phyloP scores from a whole-genome alignment of 2,888 invertebrate species.

The Autographa gamma region DNA sequence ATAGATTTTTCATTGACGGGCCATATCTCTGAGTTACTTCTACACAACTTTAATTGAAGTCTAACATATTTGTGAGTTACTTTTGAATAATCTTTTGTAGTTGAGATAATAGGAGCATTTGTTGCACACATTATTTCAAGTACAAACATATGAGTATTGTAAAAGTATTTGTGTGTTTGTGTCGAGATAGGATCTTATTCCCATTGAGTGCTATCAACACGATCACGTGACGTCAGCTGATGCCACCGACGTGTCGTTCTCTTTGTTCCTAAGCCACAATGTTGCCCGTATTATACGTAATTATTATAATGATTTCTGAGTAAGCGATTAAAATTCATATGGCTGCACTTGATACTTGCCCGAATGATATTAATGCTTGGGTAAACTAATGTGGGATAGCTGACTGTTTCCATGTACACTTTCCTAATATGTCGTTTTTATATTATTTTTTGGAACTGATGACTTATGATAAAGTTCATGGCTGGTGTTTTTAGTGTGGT shows the following conservation, averaged over 20 bases:
- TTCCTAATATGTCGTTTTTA: slow-evolving; percentile 42
- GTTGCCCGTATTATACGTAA: slow-evolving; percentile 64
- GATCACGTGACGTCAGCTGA: slow-evolving; percentile 44
- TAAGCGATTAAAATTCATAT: slow-evolving; percentile 60
- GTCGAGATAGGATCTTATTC: slow-evolving; percentile 55
- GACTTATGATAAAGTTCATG: slow-evolving; percentile 28
- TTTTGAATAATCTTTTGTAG: slow-evolving; percentile 12
- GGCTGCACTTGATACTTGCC: slow-evolving; percentile 53
- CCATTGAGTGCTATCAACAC: slow-evolving; percentile 52
- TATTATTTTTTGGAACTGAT: slow-evolving; percentile 40
- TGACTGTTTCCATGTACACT: slow-evolving; percentile 45
- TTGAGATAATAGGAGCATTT: slow-evolving; percentile 20
- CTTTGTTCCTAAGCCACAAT: slow-evolving; percentile 63
- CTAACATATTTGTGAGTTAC: background rate
- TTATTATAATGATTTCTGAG: slow-evolving; percentile 66
- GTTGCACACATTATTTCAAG: slow-evolving; percentile 43
- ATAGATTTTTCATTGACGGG: no score
- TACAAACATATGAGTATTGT: slow-evolving; percentile 51
- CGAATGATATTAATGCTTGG: slow-evolving; percentile 53
- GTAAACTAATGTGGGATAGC: slow-evolving; percentile 46
- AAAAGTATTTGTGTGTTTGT: slow-evolving; percentile 51
- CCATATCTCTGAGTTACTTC: no score
- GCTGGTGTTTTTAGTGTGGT: slow-evolving; percentile 20
- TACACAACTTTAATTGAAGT: no score
- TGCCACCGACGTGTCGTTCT: slow-evolving; percentile 58